phyloP scores from a whole-genome alignment of 2,888 invertebrate genomes.

The Yponomeuta sedellus region DNA sequence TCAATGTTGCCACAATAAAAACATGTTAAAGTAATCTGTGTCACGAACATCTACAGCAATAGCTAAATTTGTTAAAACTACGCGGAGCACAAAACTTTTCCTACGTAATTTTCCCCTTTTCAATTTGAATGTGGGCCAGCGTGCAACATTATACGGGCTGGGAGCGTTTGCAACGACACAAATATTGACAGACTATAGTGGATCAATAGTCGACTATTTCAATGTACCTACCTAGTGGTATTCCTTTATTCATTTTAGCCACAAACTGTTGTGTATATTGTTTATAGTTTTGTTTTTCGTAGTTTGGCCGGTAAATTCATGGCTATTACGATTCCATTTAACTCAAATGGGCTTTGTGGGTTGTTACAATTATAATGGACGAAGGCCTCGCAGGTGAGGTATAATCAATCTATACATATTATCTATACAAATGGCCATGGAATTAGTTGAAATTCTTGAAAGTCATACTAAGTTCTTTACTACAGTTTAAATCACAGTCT shows the following conservation, averaged over 20 bases:
- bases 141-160: slow-evolving; percentile 15
- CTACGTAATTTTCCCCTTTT: neutral
- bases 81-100: neutral
- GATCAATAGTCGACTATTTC: slow-evolving; percentile 16
- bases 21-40: no score
- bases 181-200: slow-evolving; percentile 17
- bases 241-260: neutral
- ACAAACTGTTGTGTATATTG: neutral
- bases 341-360: neutral
- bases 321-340: neutral
- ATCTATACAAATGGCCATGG: no score
- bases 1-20: no score
- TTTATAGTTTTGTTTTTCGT: neutral
- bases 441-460: no score
- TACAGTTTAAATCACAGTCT: no score
- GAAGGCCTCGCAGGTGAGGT: no score
- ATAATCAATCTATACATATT: no score
- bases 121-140: slow-evolving; percentile 12
- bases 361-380: neutral
- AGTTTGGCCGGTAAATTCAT: no score
- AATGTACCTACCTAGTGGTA: neutral
- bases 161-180: slow-evolving; percentile 16
- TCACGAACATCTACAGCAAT: no score
- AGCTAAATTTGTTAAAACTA: neutral
- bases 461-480: no score